Percentiles rank a stretch among this genome's conserved stretches.
These are phyloP conservation scores for Caenorhabditis elegans DNA, from an alignment of 1,140 invertebrate species.

Conservation along the genomic window DNA sequence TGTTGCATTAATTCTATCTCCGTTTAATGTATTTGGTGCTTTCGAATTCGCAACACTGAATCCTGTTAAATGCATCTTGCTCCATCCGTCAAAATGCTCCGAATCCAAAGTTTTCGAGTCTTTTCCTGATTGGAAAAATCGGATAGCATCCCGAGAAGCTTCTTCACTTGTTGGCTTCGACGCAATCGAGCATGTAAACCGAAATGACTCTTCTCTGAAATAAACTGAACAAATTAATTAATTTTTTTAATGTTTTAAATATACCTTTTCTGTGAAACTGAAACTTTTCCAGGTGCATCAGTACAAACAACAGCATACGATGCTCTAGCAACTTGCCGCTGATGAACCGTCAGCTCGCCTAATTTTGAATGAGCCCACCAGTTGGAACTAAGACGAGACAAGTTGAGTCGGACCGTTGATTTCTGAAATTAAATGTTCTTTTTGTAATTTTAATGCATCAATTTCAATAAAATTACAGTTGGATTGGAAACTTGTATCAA, in stretches of 20 bases:
- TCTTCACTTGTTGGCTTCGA: neutral
- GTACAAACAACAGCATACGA: slow-evolving; percentile 14
- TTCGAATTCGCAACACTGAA: slow-evolving; percentile 58
- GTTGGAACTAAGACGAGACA: neutral
- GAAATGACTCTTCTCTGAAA: slow-evolving; percentile 57
- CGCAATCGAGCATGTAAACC: slow-evolving; percentile 55
- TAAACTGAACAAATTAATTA: too few relatives aligned
- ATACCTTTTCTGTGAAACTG: neutral
- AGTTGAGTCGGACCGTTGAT: neutral
- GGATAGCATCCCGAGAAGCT: slow-evolving; percentile 19
- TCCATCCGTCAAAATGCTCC: slow-evolving; percentile 57
- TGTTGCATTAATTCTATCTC: slow-evolving; percentile 54
- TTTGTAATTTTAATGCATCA: neutral
- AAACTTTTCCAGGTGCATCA: slow-evolving; percentile 3
- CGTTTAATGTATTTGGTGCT: slow-evolving; percentile 58
- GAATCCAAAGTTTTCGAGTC: slow-evolving; percentile 49
- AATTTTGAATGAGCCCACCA: neutral
- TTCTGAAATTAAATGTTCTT: slow-evolving; percentile 1
- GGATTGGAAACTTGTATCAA: slow-evolving; percentile 46
- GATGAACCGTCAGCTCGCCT: slow-evolving; percentile 2
- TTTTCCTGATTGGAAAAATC: slow-evolving; percentile 23
- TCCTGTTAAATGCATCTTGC: slow-evolving; percentile 50
- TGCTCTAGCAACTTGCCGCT: neutral
- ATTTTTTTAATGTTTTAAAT: neutral
- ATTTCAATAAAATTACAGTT: neutral